Evolutionary conservation across 2,888 invertebrate genomes (phyloP), one percentile per base, ranked within the genome.

Genomic region (Macrophya annulata): DNA sequence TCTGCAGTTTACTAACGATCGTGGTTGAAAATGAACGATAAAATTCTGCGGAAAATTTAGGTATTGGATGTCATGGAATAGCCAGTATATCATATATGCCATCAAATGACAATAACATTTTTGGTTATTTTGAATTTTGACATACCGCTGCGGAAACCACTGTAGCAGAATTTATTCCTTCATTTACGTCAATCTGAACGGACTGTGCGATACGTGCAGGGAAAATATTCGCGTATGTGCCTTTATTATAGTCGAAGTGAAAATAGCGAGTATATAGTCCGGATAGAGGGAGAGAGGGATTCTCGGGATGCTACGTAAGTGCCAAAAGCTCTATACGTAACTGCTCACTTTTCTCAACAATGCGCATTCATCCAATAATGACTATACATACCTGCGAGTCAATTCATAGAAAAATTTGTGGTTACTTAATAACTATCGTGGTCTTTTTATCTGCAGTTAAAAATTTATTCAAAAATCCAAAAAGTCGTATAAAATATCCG

Each of bases 321-420:
- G 81, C 81, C 51, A 43, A 81, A 81, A 81, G 81, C 81, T 81
- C 81, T 81, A 59, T 43, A 81, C 81, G 59, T 81, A 81, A 81
- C 81, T 81, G 81, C 62, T 62, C 81, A 81, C 81, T 81, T 81
- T 81, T n/a, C 40, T 15, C 62, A 81, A 81, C 81, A 62, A 81
- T 81, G 81, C 62, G 81, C 51, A 81, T 62, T 81, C 40, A 81
- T 62, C 8, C 81, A 17, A 4, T 45, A 74, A 74, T 25, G 72
- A n/a, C 10, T 71, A n/a, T 9, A 68, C 72, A 45, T 21, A 68
- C 72, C 72, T 21, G 72, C n/a, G 72, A 74, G 72, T 74, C 21
- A 45, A 74, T 72, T 45, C 21, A 43, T 45, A 72, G 45, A 21
- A 45, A 45, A 40, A 72, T 74, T 74, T 74, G 72, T 43, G 43